Evolutionary conservation across 2,888 invertebrate species (phyloP).

Genomic region (Euzophera pinguis): DNA sequence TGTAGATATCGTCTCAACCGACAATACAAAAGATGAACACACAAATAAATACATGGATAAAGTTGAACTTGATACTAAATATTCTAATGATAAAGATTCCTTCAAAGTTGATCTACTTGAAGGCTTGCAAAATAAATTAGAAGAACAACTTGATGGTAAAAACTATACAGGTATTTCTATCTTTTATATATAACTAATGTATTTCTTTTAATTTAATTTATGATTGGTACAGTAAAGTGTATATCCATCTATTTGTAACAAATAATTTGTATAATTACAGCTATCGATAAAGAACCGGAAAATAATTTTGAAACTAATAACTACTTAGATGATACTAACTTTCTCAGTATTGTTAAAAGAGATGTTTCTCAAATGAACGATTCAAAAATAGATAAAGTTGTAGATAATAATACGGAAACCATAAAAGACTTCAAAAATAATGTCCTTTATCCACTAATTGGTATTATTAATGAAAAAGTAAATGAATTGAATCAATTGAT

Average conservation of each 20-base stretch:
- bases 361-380: slow-evolving; percentile 25
- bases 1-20: slow-evolving; percentile 18
- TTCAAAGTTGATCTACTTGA: background rate
- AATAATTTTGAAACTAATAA: slow-evolving; percentile 17
- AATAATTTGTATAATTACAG: background rate
- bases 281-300: background rate
- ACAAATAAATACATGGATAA: slow-evolving; percentile 18
- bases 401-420: slow-evolving; percentile 13
- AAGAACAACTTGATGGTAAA: background rate
- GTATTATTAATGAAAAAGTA: slow-evolving; percentile 43
- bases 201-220: background rate
- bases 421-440: slow-evolving; percentile 27
- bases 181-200: background rate
- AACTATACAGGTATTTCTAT: slow-evolving; percentile 1
- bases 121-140: background rate
- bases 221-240: no score
- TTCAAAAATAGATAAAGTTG: slow-evolving; percentile 15
- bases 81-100: background rate
- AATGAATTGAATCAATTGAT: slow-evolving; percentile 44
- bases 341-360: slow-evolving; percentile 45
- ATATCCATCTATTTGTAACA: background rate
- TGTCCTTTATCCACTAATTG: slow-evolving; percentile 39
- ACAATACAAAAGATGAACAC: slow-evolving; percentile 15
- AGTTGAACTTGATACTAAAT: slow-evolving; percentile 17
- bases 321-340: slow-evolving; percentile 12